A percentile compares a stretch with the other conserved stretches of the same genome.
Evolutionary conservation across 2,888 invertebrate genomes (phyloP).

Genomic region (Desoria tigrina): DNA sequence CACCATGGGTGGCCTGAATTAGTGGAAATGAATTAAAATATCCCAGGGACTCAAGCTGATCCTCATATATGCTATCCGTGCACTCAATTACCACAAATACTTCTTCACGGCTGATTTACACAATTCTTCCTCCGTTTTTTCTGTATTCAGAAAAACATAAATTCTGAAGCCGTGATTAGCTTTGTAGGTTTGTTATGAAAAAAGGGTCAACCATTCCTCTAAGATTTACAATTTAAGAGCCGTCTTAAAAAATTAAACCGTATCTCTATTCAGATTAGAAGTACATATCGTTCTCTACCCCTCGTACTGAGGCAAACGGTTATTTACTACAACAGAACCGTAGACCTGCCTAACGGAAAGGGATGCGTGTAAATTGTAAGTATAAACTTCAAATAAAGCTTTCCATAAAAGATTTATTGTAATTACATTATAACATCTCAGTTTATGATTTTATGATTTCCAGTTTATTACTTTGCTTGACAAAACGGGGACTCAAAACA

Average conservation of each 20-base stretch:
- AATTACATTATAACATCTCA: conserved; percentile 16
- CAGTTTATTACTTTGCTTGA: conserved; percentile 10
- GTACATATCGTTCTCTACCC: no score
- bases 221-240: conserved; percentile 10
- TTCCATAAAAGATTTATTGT: conserved; percentile 14
- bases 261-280: not conserved
- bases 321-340: no score
- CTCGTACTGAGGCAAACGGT: no score
- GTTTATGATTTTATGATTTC: conserved; percentile 20
- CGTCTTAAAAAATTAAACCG: conserved; percentile 5
- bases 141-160: conserved; percentile 10
- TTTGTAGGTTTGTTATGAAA: not conserved
- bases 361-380: no score
- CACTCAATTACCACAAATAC: conserved; percentile 19
- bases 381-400: no score
- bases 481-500: conserved; percentile 20
- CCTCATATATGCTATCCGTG: conserved; percentile 5
- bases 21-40: conserved; percentile 17
- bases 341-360: no score
- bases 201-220: not conserved
- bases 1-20: conserved; percentile 24
- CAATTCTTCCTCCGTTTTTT: conserved; percentile 11
- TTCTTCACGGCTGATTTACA: conserved; percentile 19
- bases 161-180: conserved; percentile 14
- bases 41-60: not conserved